phyloP scores from a whole-genome alignment of 2,797 vertebrate species.

The Sebastes matsubarae region DNA sequence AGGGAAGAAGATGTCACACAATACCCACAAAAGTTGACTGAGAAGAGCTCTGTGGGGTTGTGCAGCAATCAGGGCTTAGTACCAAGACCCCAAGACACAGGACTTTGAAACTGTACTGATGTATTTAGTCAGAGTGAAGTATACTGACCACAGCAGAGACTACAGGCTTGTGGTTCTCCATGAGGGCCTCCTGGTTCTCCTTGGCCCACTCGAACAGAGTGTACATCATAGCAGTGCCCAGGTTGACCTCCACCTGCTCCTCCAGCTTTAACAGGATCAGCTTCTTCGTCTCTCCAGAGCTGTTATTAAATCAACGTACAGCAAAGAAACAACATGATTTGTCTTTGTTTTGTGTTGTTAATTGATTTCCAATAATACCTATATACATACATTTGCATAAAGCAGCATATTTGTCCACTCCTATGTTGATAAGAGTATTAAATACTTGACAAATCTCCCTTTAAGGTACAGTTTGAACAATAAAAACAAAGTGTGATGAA shows the following conservation, averaged over 20 bases:
- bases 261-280: conserved; percentile 88
- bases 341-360: too few species aligned
- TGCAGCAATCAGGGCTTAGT: neutral
- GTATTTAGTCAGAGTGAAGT: neutral
- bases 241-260: conserved; percentile 91
- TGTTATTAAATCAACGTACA: conserved; percentile 14
- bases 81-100: neutral
- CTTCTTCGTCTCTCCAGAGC: conserved; percentile 85
- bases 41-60: neutral
- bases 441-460: too few species aligned
- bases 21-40: neutral
- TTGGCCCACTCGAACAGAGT: conserved; percentile 97
- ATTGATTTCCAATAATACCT: too few species aligned
- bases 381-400: too few species aligned
- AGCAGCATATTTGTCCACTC: too few species aligned
- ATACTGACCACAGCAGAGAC: conserved; percentile 83
- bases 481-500: too few species aligned
- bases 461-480: too few species aligned
- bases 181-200: conserved; percentile 92
- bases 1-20: neutral
- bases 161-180: conserved; percentile 92
- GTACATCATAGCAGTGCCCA: conserved; percentile 96
- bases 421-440: too few species aligned
- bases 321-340: neutral
- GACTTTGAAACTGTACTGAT: neutral